phyloP scores from a whole-genome alignment of 1,140 invertebrate species.

The Lasaia peninsularis region DNA sequence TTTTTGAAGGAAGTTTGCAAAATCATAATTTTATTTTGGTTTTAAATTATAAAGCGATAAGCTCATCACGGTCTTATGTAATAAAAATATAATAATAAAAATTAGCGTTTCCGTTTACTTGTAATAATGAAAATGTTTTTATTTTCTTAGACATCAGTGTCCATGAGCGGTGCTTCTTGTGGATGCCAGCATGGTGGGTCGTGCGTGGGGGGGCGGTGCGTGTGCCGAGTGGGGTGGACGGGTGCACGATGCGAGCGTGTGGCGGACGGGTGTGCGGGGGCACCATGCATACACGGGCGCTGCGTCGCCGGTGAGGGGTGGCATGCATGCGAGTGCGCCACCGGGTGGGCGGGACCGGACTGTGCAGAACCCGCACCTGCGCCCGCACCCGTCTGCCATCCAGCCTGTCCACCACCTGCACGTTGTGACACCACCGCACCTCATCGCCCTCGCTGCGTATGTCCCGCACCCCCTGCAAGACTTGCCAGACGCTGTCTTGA shows the following conservation, averaged over 20 bases:
- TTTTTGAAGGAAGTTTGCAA: too few species aligned
- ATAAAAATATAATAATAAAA: too few species aligned
- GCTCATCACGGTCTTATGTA: too few species aligned
- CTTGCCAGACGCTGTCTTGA: constrained; percentile 51
- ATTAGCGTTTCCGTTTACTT: too few species aligned
- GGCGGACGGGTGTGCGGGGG: constrained; percentile 40
- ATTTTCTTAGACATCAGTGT: constrained; percentile 13
- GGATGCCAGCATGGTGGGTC: constrained; percentile 35
- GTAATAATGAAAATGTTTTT: neutral
- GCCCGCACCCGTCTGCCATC: constrained; percentile 85
- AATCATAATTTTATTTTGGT: too few species aligned
- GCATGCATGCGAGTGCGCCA: constrained; percentile 88
- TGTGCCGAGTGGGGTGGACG: constrained; percentile 37
- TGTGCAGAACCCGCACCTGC: constrained; percentile 86
- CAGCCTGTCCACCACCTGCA: constrained; percentile 72
- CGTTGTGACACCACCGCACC: constrained; percentile 34
- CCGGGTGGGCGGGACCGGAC: constrained; percentile 88
- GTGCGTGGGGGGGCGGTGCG: constrained; percentile 40
- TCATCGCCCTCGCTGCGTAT: constrained; percentile 42
- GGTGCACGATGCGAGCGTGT: constrained; percentile 46
- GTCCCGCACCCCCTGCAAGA: constrained; percentile 41
- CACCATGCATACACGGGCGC: constrained; percentile 85
- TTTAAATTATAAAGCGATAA: too few species aligned
- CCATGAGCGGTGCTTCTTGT: constrained; percentile 23
- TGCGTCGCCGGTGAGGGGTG: constrained; percentile 84